phyloP scores from a whole-genome alignment of 2,888 invertebrate species.

The Leptinotarsa tumamoca region DNA sequence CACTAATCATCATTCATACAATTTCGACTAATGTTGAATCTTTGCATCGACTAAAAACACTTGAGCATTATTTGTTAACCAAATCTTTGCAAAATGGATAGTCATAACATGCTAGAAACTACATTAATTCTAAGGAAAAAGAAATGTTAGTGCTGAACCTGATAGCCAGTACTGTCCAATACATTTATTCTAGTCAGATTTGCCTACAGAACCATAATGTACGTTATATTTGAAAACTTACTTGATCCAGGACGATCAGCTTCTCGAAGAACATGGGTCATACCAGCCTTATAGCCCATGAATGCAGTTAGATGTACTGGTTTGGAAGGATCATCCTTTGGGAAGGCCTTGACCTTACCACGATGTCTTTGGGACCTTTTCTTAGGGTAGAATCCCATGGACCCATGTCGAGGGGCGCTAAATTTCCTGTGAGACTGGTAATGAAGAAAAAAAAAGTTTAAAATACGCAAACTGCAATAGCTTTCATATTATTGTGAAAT shows the following conservation, averaged over 20 bases:
- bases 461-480: neutral
- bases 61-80: too few species aligned
- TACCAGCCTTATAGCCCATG: conserved; percentile 98
- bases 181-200: neutral
- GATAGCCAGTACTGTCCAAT: neutral
- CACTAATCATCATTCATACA: too few species aligned
- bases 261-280: conserved; percentile 99
- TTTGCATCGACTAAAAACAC: too few species aligned
- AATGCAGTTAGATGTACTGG: conserved; percentile 98
- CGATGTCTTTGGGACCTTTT: conserved; percentile 96
- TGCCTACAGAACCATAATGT: neutral
- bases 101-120: too few species aligned
- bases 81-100: too few species aligned
- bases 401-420: conserved; percentile 99
- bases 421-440: conserved; percentile 96
- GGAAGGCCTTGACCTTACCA: conserved; percentile 99
- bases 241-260: conserved; percentile 99
- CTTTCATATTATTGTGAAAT: neutral
- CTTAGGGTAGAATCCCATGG: conserved; percentile 99
- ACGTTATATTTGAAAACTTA: conserved; percentile 72
- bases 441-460: neutral
- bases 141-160: too few species aligned
- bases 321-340: conserved; percentile 95
- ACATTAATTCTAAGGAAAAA: too few species aligned
- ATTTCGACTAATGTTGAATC: too few species aligned